Percentiles rank a stretch among this genome's conserved stretches.
These are phyloP conservation scores for Serranus cabrilla DNA, from an alignment of 2,797 vertebrate species.

Conservation along the genomic window DNA sequence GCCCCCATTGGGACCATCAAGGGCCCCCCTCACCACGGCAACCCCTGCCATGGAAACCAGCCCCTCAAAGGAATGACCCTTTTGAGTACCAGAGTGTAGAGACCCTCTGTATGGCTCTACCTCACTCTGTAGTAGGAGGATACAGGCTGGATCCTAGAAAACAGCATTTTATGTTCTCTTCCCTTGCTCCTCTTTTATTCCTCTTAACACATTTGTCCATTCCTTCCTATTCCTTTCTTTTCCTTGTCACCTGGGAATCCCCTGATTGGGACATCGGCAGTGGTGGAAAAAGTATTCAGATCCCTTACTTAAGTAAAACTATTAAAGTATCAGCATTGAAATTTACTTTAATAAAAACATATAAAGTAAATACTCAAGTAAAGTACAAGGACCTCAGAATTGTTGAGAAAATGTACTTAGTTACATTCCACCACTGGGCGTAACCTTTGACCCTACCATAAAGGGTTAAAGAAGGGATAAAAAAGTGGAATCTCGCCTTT, in stretches of 20 bases:
- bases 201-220: no score
- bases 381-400: no score
- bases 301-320: no score
- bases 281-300: no score
- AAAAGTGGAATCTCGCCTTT: neutral
- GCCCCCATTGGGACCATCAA: slow-evolving; percentile 65
- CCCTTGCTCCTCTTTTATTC: neutral
- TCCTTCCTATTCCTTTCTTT: slow-evolving; percentile 1
- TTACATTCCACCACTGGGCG: neutral
- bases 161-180: neutral
- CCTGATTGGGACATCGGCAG: neutral
- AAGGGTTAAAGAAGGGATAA: neutral
- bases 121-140: slow-evolving; percentile 41
- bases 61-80: slow-evolving; percentile 77
- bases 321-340: no score
- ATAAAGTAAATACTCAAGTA: no score
- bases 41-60: slow-evolving; percentile 82
- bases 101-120: slow-evolving; percentile 49
- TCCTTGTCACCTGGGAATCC: slow-evolving; percentile 11
- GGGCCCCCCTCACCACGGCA: slow-evolving; percentile 79
- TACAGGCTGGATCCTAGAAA: slow-evolving; percentile 23
- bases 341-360: no score
- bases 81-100: slow-evolving; percentile 54
- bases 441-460: slow-evolving; percentile 24
- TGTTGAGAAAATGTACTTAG: no score